phyloP scores from a whole-genome alignment of 2,888 invertebrate genomes.

The Caenorhabditis auriculariae region DNA sequence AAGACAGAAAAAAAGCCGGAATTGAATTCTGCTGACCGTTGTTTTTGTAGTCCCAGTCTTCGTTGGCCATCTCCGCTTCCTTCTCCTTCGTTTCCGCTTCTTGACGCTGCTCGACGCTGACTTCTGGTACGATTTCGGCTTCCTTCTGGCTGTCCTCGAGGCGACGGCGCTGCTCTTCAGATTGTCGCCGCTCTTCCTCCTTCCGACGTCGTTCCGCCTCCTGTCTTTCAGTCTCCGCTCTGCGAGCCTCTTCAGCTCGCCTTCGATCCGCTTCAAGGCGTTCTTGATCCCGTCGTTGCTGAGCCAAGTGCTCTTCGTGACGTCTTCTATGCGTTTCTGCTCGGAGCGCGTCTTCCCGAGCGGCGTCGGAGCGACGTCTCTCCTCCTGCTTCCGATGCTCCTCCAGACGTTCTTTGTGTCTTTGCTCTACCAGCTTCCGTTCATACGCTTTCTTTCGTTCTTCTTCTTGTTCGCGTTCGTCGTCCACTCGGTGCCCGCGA shows the following conservation, averaged over 20 bases:
- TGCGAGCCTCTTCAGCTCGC: constrained; percentile 25
- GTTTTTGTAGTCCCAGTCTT: too few species aligned
- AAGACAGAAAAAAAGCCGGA: too few species aligned
- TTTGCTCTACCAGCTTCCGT: too few species aligned
- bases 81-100: constrained; percentile 21
- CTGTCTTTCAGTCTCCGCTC: constrained; percentile 10
- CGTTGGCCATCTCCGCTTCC: constrained; percentile 13
- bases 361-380: constrained; percentile 3
- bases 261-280: constrained; percentile 17
- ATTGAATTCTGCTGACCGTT: too few species aligned
- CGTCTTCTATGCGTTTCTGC: too few species aligned
- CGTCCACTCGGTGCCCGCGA: too few species aligned
- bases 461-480: too few species aligned
- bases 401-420: too few species aligned
- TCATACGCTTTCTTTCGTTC: too few species aligned
- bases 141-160: constrained; percentile 16
- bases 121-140: constrained; percentile 6
- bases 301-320: constrained; percentile 20
- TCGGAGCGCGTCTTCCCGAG: too few species aligned
- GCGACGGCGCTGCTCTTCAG: constrained; percentile 25
- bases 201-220: too few species aligned
- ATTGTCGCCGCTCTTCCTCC: too few species aligned
- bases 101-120: constrained; percentile 16
- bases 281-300: constrained; percentile 16
- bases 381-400: constrained; percentile 11